Base-by-base conservation (phyloP, 64 coral and sea anemone species). In the Trachythela sp. region DNA sequence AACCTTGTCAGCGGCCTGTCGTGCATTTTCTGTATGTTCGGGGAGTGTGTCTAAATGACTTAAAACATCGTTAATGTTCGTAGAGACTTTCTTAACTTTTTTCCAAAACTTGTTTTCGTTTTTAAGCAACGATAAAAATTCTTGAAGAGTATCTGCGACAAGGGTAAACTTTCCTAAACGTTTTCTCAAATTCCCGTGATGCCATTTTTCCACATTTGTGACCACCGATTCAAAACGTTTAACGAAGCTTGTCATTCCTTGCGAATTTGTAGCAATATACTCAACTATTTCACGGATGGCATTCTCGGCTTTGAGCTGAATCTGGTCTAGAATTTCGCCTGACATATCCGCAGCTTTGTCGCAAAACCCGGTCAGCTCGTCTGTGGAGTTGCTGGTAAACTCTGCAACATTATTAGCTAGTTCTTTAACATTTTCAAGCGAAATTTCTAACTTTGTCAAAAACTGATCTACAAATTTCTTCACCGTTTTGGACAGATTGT, bases 1-100 rank as follows among this genome's bases (percentile, higher is more conserved):
- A 15, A 98, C 85, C 18, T 93, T 91, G 35, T 98, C 93, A 39
- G 93, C 95, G 11, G 90, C 92, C 86, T 94, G 89, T 20, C 93
- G 92, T 2, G 95, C 95, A 15, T 93, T 94, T 8, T 89, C 38
- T 1, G 95, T 93, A 72, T 98, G 89, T 5, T 90, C 68, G 31
- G 95, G 95, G 27, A 98, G 77, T 37, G 87, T 91, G 22, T 94
- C 58, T 17, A 98, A 50, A 36, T 92, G 77, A 52, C 45, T 50
- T 8, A 94, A 64, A 29, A 92, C 91, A 24, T 91, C 88, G 33
- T 94, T 94, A 18, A 98, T 87, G 30, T 37, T 39, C 9, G 75
- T 39, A 37, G 75, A 80, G 10, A 80, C 34, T 37, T 80, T 80
- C 27, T 80, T 9, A 15, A 80, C 75, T 39, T 35, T 39, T 39